A percentile compares a stretch with the other conserved stretches of the same genome.
Conservation (phyloP, 1,140 invertebrate species). For the Cyclina sinensis region DNA sequence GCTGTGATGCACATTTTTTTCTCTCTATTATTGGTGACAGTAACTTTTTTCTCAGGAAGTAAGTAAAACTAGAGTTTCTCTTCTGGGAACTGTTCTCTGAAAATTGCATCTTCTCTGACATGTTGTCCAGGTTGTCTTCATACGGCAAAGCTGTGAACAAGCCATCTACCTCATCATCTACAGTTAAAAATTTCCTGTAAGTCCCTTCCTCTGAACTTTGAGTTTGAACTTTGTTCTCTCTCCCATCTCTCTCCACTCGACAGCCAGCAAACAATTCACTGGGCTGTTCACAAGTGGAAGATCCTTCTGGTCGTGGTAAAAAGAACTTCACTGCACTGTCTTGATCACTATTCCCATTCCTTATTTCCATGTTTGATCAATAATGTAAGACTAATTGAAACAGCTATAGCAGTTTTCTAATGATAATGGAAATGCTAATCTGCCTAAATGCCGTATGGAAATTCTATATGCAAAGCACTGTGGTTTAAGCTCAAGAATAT, state of each 20-base stretch:
- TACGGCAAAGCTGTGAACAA: not conserved
- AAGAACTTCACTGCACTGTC: not conserved
- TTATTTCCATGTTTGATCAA: not conserved
- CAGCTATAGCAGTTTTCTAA: not conserved
- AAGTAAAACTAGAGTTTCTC: not conserved
- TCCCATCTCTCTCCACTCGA: not conserved
- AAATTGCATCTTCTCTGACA: not conserved
- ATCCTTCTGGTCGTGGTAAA: not conserved
- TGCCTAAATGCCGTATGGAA: not conserved
- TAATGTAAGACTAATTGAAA: too few relatives aligned
- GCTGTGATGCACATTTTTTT: not conserved
- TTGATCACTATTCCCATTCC: not conserved
- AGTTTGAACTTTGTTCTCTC: not conserved
- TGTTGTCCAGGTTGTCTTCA: not conserved
- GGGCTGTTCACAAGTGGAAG: not conserved
- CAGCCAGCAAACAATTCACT: not conserved
- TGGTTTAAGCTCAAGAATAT: too few relatives aligned
- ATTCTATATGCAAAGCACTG: not conserved
- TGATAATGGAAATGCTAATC: not conserved
- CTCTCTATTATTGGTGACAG: conserved; percentile 55
- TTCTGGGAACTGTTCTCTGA: not conserved
- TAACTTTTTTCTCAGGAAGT: conserved; percentile 1
- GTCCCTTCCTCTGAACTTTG: not conserved
- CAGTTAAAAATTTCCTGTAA: not conserved
- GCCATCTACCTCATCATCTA: not conserved